Percentiles rank a stretch among this genome's conserved stretches.
phyloP scores from a whole-genome alignment of 2,797 vertebrate species.

The Heteromormyrus szaboi region DNA sequence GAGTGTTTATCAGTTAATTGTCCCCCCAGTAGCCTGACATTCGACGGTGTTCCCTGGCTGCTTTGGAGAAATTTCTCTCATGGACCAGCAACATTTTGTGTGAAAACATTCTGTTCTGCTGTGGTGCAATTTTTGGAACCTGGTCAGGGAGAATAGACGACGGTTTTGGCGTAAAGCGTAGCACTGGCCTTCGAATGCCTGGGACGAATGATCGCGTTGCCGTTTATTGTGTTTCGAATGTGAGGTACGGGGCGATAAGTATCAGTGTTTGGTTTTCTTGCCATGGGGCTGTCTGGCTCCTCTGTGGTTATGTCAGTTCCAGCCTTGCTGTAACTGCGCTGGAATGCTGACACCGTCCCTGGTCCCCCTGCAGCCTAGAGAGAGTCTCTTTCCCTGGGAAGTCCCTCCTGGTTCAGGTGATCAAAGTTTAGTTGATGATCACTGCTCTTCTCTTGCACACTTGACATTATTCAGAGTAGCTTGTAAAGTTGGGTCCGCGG shows the following conservation, averaged over 20 bases:
- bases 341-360: background rate
- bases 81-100: constrained; percentile 10
- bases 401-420: background rate
- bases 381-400: background rate
- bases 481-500: background rate
- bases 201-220: background rate
- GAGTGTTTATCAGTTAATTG: background rate
- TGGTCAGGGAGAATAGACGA: constrained; percentile 14
- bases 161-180: background rate
- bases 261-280: background rate
- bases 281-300: background rate
- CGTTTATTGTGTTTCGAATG: background rate
- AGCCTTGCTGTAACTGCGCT: background rate
- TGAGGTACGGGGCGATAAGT: background rate
- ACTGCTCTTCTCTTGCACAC: background rate
- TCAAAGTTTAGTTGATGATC: background rate
- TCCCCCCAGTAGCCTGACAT: background rate
- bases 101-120: constrained; percentile 24
- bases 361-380: background rate
- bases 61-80: background rate
- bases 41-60: background rate
- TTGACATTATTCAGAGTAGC: background rate
- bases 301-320: background rate
- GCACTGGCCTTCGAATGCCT: background rate
- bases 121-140: constrained; percentile 6